Percentiles rank a stretch among this genome's conserved stretches.
Conservation (phyloP, 2,888 invertebrate species). For the Bombylius discolor region DNA sequence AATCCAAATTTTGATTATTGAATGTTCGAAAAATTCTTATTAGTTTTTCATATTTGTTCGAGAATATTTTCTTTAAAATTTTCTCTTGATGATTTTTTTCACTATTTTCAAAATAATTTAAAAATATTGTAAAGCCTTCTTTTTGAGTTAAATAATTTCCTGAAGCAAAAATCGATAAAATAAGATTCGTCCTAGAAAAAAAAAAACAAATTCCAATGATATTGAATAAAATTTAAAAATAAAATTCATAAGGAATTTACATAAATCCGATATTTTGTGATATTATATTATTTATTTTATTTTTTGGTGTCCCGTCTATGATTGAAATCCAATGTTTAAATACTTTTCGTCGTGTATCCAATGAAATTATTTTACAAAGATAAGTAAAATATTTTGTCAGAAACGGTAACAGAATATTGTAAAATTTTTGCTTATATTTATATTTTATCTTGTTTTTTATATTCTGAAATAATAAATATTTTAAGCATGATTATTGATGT, state of each 20-base stretch:
- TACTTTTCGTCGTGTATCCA: neutral
- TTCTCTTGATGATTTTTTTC: neutral
- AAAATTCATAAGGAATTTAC: too few relatives aligned
- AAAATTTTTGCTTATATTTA: neutral
- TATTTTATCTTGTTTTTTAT: too few relatives aligned
- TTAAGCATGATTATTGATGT: too few relatives aligned
- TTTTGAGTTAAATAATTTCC: neutral
- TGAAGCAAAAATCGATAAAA: neutral
- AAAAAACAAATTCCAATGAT: neutral
- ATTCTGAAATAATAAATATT: too few relatives aligned
- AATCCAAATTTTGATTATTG: neutral
- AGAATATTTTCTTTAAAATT: neutral
- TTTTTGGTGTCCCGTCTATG: neutral
- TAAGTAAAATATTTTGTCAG: neutral
- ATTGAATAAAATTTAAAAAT: neutral
- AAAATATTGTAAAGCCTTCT: neutral
- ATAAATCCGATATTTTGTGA: neutral
- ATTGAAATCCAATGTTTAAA: neutral
- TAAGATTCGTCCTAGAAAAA: neutral
- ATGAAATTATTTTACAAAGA: neutral
- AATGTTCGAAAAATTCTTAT: neutral
- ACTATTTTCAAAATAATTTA: neutral
- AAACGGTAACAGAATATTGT: neutral
- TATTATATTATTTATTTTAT: neutral
- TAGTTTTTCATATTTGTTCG: neutral